Base-by-base conservation (phyloP, 1,140 invertebrate genomes). In the Caerostris darwini region DNA sequence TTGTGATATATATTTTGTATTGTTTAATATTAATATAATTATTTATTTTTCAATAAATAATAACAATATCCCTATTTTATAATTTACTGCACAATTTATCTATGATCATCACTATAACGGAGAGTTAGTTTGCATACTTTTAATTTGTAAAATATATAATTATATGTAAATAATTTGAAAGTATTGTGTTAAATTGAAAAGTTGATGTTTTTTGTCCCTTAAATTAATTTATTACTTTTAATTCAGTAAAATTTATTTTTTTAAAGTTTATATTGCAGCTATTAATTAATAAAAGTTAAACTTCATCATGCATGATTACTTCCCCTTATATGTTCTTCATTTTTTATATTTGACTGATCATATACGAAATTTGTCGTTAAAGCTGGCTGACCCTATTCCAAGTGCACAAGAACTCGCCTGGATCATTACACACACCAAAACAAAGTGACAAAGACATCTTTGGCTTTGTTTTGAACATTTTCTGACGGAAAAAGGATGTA, bases 361-460 rank as follows among this genome's bases (percentile, higher is more conserved):
- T 34, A 34, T 34, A 34, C 34, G 34, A 34, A 34, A 34, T 34
- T 34, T 34, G 0, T 34, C 34, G 34, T 34, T 34, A 34, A 34
- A 77, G 8, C 14, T 12, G 50, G 8, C 8, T 50, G 8, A 8
- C 50, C 10, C 6, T 50, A 8, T 77, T 34, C 34, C 53, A 77
- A 77, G 7, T 50, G 19, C 19, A 7, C 7, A 53, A 77, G 34
- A 77, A 77, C 34, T 77, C 34, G 34, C 3, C 71, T 34, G 71
- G 71, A 34, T 77, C 71, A 77, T 77, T 77, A 77, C 71, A 53
- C 71, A 77, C 8, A 12, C 12, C 10, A 67, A 77, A 77, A 77
- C 34, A 77, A 77, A 19, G 34, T 12, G 53, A 12, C 19, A 5
- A 8, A 77, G 8, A 12, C 71, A 12, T 53, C 34, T 3, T 53